These are phyloP conservation scores for Bos indicus DNA, from an alignment of 2,113 vertebrate genomes.

Conservation along the genomic window DNA sequence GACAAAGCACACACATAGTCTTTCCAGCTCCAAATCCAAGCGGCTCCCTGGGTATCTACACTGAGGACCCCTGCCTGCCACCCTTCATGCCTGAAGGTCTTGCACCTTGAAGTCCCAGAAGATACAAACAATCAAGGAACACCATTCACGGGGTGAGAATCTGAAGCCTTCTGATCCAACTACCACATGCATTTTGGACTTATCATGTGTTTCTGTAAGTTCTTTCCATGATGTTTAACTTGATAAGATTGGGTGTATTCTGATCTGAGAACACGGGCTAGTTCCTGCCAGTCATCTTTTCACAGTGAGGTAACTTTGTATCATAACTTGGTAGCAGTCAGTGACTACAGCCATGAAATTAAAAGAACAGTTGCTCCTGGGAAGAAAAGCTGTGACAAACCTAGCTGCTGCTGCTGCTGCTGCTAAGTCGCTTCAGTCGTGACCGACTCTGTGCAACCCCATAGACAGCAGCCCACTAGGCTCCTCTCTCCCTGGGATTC, in stretches of 20 bases:
- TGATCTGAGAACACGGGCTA: not conserved
- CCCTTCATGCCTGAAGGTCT: not conserved
- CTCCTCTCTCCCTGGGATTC: rapidly evolving
- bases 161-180: not conserved
- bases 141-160: not conserved
- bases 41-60: rapidly evolving
- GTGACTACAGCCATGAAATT: not conserved
- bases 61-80: rapidly evolving
- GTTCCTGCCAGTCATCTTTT: not conserved
- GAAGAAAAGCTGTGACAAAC: not conserved
- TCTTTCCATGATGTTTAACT: not conserved
- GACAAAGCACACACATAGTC: not conserved
- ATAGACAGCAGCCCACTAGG: no score
- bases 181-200: rapidly evolving
- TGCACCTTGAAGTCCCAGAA: not conserved
- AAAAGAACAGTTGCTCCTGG: not conserved
- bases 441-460: no score
- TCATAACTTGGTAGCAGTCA: not conserved
- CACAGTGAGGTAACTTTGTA: not conserved
- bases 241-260: not conserved
- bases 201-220: not conserved
- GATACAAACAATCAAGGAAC: not conserved
- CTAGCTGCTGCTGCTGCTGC: not conserved
- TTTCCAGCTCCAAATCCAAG: not conserved
- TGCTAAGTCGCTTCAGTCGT: no score